Evolutionary conservation across 2,888 invertebrate species (phyloP).

Genomic region (Nephrocerus scutellatus): DNA sequence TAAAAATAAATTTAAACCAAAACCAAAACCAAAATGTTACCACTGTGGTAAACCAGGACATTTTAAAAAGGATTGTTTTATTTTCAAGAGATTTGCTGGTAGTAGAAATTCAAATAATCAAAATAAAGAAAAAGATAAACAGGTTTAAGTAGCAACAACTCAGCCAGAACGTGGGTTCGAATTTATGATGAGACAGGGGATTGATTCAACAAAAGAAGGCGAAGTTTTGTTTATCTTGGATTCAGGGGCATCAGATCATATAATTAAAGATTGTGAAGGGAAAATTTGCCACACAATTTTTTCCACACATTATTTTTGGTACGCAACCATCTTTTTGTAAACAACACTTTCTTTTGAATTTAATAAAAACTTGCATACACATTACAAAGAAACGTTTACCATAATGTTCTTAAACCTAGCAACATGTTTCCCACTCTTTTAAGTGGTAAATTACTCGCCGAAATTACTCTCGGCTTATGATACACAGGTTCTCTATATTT

Average conservation of each 20-base stretch:
- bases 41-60: slow-evolving; percentile 33
- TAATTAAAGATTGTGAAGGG: too few species aligned
- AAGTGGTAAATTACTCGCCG: too few species aligned
- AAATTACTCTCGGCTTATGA: too few species aligned
- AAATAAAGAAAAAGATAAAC: slow-evolving; percentile 7
- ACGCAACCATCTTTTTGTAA: too few species aligned
- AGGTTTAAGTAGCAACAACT: slow-evolving; percentile 3
- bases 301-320: too few species aligned
- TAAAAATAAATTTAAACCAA: slow-evolving; percentile 4
- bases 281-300: too few species aligned
- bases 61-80: slow-evolving; percentile 29
- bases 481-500: too few species aligned
- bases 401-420: too few species aligned
- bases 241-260: slow-evolving; percentile 12
- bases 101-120: background rate
- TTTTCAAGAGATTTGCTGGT: slow-evolving; percentile 6
- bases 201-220: background rate
- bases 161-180: slow-evolving; percentile 2
- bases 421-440: too few species aligned
- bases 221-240: slow-evolving; percentile 8
- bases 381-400: too few species aligned
- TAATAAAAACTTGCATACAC: too few species aligned
- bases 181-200: slow-evolving; percentile 1
- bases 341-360: too few species aligned
- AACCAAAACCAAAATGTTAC: slow-evolving; percentile 23